These are phyloP conservation scores for Scrobipalpa costella DNA, from an alignment of 2,888 invertebrate genomes.

Conservation along the genomic window DNA sequence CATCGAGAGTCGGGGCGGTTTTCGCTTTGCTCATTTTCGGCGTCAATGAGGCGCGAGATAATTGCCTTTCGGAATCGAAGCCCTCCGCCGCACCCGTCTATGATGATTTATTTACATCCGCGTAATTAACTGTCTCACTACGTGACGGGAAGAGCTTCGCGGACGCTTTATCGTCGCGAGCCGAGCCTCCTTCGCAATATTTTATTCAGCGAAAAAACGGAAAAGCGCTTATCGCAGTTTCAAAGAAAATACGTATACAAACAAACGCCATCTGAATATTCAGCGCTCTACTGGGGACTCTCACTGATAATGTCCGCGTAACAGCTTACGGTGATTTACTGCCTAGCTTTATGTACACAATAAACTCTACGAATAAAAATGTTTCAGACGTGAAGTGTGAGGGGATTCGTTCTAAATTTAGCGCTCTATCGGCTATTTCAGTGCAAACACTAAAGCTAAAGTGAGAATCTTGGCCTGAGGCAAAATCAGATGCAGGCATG, in stretches of 20 bases:
- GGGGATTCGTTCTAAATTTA: conserved; percentile 3
- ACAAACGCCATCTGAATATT: conserved; percentile 75
- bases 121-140: conserved; percentile 80
- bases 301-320: conserved; percentile 69
- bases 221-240: conserved; percentile 71
- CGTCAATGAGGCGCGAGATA: conserved; percentile 78
- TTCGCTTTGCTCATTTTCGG: conserved; percentile 67
- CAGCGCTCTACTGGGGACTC: conserved; percentile 65
- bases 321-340: conserved; percentile 66
- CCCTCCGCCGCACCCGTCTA: conserved; percentile 72
- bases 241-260: conserved; percentile 72
- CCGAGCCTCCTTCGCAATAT: conserved; percentile 66
- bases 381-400: background rate
- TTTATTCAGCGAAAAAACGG: conserved; percentile 71
- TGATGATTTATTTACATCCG: conserved; percentile 81
- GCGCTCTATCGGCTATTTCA: background rate
- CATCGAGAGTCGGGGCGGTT: conserved; percentile 44
- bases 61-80: conserved; percentile 77
- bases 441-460: conserved; percentile 30
- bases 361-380: conserved; percentile 16
- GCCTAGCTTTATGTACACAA: conserved; percentile 49
- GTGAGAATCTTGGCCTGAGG: conserved; percentile 40
- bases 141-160: conserved; percentile 76
- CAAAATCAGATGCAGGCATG: conserved; percentile 60
- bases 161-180: conserved; percentile 71